phyloP scores from a whole-genome alignment of 1,140 invertebrate species.

The Drosophila navojoa region DNA sequence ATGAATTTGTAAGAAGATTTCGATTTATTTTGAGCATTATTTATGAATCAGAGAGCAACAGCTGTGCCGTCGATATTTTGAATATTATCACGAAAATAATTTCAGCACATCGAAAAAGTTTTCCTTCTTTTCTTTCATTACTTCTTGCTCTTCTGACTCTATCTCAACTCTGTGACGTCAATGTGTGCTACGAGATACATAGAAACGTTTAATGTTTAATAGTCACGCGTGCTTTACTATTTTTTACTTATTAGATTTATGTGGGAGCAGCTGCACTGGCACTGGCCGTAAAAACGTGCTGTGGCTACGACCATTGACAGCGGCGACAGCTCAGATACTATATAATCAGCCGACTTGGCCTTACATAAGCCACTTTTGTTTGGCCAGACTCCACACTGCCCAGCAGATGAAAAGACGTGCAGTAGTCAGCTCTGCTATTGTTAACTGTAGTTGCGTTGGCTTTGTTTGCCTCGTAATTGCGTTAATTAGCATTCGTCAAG shows the following conservation, averaged over 20 bases:
- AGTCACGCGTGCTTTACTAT: conserved; percentile 21
- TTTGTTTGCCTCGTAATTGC: conserved; percentile 49
- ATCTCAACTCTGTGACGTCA: conserved; percentile 21
- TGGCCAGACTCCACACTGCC: not conserved
- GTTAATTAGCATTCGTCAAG: conserved; percentile 46
- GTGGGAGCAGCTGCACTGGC: conserved; percentile 3
- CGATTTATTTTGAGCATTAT: not conserved
- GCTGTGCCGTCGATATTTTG: conserved; percentile 15
- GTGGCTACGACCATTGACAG: not conserved
- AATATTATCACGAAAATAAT: conserved; percentile 1
- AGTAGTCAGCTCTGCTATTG: conserved; percentile 9
- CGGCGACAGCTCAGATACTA: not conserved
- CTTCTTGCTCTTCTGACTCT: not conserved
- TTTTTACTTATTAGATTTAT: conserved; percentile 22
- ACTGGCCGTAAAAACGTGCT: conserved; percentile 18
- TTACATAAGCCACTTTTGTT: not conserved
- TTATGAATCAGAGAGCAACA: conserved; percentile 4
- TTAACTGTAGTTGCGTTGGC: conserved; percentile 21
- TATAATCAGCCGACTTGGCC: not conserved
- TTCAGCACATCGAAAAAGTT: not conserved
- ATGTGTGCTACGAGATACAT: not conserved
- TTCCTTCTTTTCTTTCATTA: not conserved
- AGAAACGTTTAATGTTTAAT: conserved; percentile 10
- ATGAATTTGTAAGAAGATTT: not conserved
- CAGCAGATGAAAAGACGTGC: not conserved